A percentile compares a stretch with the other conserved stretches of the same genome.
Conservation (phyloP, 1,140 invertebrate species). For the Penaeus chinensis region DNA sequence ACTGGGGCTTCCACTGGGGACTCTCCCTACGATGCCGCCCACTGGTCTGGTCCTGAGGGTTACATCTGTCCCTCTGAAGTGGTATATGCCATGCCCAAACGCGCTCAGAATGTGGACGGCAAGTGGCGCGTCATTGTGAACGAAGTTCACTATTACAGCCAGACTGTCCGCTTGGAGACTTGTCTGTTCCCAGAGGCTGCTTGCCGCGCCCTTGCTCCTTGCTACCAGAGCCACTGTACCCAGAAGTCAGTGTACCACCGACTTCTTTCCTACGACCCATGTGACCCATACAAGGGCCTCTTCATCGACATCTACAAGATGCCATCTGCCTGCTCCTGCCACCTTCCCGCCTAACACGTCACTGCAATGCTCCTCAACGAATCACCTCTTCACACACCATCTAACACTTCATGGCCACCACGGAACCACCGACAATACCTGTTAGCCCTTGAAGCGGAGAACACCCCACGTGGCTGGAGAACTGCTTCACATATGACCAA, state of each 20-base stretch:
- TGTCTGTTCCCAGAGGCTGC: conserved; percentile 64
- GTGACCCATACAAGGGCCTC: conserved; percentile 65
- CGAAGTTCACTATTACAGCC: conserved; percentile 65
- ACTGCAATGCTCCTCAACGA: background rate
- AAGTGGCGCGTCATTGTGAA: conserved; percentile 66
- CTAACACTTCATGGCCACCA: no score
- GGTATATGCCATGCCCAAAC: conserved; percentile 60
- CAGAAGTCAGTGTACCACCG: conserved; percentile 66
- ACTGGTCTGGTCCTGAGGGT: no score
- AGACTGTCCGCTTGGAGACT: conserved; percentile 65
- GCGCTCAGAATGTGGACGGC: conserved; percentile 66
- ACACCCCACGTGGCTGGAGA: conserved; percentile 53
- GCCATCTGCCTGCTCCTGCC: conserved; percentile 65
- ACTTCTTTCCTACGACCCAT: conserved; percentile 66
- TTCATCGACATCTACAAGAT: conserved; percentile 66
- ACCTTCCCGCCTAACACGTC: conserved; percentile 60
- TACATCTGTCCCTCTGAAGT: no score
- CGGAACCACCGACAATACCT: no score
- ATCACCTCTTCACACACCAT: no score
- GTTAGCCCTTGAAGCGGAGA: conserved; percentile 16
- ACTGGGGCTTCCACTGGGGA: conserved; percentile 62
- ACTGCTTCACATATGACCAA: conserved; percentile 56
- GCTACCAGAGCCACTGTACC: conserved; percentile 65
- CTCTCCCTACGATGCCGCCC: conserved; percentile 29
- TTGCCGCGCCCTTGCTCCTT: conserved; percentile 65